A percentile compares a stretch with the other conserved stretches of the same genome.
Evolutionary conservation across 2,797 vertebrate genomes (phyloP).

Genomic region (Rhinophrynus dorsalis): DNA sequence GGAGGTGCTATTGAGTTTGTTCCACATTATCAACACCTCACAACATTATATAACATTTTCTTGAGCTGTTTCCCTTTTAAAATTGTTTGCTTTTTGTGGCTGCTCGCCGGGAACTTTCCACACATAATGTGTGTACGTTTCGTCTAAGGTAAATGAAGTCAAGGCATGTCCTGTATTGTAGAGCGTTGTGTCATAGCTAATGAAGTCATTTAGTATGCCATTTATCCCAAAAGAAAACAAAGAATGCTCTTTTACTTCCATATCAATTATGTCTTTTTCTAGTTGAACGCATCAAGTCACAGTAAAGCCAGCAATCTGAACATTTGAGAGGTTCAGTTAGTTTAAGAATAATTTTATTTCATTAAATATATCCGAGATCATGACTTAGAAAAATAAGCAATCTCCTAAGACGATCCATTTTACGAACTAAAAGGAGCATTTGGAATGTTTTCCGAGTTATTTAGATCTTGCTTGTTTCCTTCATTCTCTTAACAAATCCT

Average conservation of each 20-base stretch:
- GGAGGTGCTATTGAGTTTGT: conserved; percentile 3
- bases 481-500: conserved; percentile 32
- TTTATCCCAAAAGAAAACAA: conserved; percentile 54
- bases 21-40: conserved; percentile 17
- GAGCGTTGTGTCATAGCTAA: conserved; percentile 63
- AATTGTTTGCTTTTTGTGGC: conserved; percentile 45
- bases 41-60: conserved; percentile 29
- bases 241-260: conserved; percentile 29
- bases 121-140: conserved; percentile 49
- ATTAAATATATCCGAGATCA: background rate
- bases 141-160: conserved; percentile 65
- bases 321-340: background rate
- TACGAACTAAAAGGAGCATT: background rate
- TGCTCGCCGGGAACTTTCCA: conserved; percentile 55
- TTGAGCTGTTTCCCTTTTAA: background rate
- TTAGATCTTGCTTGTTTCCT: conserved; percentile 28
- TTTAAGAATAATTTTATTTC: background rate
- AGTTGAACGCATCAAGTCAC: too few relatives aligned
- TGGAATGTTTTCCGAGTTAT: conserved; percentile 46
- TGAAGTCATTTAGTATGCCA: conserved; percentile 64
- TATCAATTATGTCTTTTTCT: background rate
- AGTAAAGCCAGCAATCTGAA: background rate
- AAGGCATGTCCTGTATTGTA: conserved; percentile 66
- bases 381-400: conserved; percentile 16
- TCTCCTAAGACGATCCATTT: conserved; percentile 7